Conservation (phyloP, 2,888 invertebrate genomes). For the Theretra japonica region DNA sequence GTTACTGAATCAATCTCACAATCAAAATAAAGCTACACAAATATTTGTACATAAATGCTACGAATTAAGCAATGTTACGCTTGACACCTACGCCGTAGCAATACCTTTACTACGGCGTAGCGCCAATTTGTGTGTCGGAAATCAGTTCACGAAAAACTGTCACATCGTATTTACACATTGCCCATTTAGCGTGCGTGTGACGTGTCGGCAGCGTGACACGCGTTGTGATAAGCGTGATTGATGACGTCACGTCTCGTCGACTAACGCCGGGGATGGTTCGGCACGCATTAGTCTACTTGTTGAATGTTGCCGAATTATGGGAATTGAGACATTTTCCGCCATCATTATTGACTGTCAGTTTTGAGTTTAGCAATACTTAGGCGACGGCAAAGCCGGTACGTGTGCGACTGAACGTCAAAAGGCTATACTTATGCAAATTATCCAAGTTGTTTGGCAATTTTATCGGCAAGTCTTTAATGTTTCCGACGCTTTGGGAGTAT, state of each 20-base stretch:
- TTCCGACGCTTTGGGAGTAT: not conserved
- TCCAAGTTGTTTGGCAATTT: constrained; percentile 12
- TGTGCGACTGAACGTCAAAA: constrained; percentile 21
- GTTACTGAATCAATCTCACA: not conserved
- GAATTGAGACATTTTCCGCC: constrained; percentile 33
- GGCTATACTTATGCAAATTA: constrained; percentile 26
- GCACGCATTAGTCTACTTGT: constrained; percentile 62
- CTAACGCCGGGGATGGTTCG: constrained; percentile 39
- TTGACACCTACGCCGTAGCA: constrained; percentile 16
- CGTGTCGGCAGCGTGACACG: constrained; percentile 49
- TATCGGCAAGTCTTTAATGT: constrained; percentile 15
- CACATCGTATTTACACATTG: constrained; percentile 31
- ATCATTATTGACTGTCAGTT: constrained; percentile 34
- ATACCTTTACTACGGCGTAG: constrained; percentile 28
- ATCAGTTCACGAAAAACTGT: constrained; percentile 29
- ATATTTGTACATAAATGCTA: no score
- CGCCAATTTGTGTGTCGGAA: not conserved
- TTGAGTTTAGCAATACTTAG: constrained; percentile 35
- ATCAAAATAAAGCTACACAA: no score
- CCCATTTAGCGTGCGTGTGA: constrained; percentile 47
- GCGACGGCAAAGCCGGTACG: constrained; percentile 14
- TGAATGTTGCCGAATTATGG: constrained; percentile 43
- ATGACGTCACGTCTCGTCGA: constrained; percentile 66
- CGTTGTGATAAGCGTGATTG: constrained; percentile 76
- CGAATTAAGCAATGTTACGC: not conserved